A percentile compares a stretch with the other conserved stretches of the same genome.
These are phyloP conservation scores for Achatina immaculata DNA, from an alignment of 1,140 invertebrate species.

Conservation along the genomic window DNA sequence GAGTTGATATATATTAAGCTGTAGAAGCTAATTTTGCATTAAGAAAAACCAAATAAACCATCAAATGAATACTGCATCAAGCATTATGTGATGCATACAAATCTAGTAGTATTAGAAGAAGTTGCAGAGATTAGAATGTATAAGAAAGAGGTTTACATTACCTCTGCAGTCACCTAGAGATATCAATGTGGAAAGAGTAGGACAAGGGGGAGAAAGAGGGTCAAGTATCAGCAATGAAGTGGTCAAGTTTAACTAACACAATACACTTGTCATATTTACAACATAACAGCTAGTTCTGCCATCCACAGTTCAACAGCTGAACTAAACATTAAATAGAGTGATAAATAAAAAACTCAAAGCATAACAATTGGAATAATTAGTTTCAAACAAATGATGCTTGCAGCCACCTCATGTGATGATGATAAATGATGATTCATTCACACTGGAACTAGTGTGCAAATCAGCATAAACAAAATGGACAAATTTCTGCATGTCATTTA, in stretches of 20 bases:
- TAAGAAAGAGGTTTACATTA: slow-evolving; percentile 25
- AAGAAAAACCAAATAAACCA: neutral
- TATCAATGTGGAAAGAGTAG: neutral
- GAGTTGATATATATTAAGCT: neutral
- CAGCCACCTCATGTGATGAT: too few species aligned
- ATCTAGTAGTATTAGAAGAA: neutral
- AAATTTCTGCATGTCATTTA: too few species aligned
- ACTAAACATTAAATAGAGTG: too few species aligned
- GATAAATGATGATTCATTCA: too few species aligned
- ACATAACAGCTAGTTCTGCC: neutral
- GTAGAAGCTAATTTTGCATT: neutral
- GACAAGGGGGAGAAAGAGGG: neutral
- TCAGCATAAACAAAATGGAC: too few species aligned
- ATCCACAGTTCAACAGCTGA: neutral
- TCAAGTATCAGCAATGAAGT: neutral
- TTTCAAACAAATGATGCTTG: too few species aligned
- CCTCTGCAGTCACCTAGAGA: slow-evolving; percentile 27
- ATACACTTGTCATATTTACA: neutral
- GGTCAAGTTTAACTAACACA: neutral
- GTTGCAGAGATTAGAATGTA: slow-evolving; percentile 13
- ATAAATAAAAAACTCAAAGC: too few species aligned
- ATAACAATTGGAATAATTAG: too few species aligned
- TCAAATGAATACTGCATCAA: neutral
- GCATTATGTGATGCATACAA: neutral
- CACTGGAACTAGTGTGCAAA: too few species aligned